Conservation (phyloP, 2,797 vertebrate species). For the Menidia menidia region DNA sequence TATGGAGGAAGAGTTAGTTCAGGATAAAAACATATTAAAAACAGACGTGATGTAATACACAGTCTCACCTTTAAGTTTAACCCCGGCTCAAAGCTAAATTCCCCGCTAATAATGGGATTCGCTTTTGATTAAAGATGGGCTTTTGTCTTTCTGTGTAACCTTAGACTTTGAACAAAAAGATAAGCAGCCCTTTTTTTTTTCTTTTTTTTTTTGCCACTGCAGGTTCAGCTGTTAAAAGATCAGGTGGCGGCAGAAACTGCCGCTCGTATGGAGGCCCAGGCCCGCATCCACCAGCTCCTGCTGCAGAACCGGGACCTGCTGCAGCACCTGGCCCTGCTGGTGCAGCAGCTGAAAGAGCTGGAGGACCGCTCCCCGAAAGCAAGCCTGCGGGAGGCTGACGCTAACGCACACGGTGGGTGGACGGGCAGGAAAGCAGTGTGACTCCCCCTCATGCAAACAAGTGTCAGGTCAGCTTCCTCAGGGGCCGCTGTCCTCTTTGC, state of each 20-base stretch:
- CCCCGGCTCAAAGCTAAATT: not conserved
- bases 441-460: conserved; percentile 6
- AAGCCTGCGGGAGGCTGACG: conserved; percentile 35
- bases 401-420: conserved; percentile 68
- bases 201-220: conserved; percentile 4
- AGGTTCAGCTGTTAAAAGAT: conserved; percentile 89
- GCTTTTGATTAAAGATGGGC: not conserved
- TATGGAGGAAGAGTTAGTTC: conserved; percentile 10
- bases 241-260: conserved; percentile 86
- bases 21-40: conserved; percentile 13
- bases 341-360: conserved; percentile 88
- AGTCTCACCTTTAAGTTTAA: not conserved
- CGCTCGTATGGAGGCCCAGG: conserved; percentile 87
- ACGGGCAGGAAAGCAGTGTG: not conserved
- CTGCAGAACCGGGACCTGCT: conserved; percentile 88
- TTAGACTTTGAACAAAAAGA: not conserved
- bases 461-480: conserved; percentile 28
- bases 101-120: not conserved
- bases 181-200: not conserved
- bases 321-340: conserved; percentile 87
- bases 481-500: conserved; percentile 15
- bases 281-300: conserved; percentile 88
- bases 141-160: no score
- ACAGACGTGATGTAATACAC: not conserved
- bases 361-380: conserved; percentile 63